A percentile compares a stretch with the other conserved stretches of the same genome.
Conservation (phyloP, 1,140 invertebrate genomes). For the Ceratitis capitata region DNA sequence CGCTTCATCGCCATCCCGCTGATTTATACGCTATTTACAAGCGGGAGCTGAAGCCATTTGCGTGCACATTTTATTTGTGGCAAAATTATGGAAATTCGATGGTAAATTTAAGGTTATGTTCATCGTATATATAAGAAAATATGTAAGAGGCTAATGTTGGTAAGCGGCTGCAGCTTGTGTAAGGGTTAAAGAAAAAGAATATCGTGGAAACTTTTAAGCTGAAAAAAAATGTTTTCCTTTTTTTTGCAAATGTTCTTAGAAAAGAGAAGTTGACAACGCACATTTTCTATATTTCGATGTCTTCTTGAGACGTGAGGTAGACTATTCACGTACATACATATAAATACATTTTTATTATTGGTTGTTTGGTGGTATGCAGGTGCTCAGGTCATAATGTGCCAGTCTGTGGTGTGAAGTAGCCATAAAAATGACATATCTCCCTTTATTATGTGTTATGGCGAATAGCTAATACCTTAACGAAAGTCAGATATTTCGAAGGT, state of each 20-base stretch:
- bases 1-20: background rate
- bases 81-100: background rate
- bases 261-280: background rate
- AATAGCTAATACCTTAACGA: too few species aligned
- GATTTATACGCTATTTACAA: background rate
- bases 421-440: too few species aligned
- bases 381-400: background rate
- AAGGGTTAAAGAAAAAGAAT: background rate
- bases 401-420: background rate
- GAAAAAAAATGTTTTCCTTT: background rate
- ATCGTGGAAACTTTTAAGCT: too few species aligned
- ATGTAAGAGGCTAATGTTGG: background rate
- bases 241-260: background rate
- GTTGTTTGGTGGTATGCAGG: background rate
- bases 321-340: too few species aligned
- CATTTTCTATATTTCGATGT: background rate
- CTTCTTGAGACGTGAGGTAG: too few species aligned
- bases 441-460: too few species aligned
- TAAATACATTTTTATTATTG: background rate
- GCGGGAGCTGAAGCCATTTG: background rate
- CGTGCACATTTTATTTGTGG: background rate
- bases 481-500: too few species aligned
- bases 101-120: background rate
- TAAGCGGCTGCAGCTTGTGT: background rate
- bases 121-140: background rate